A percentile compares a stretch with the other conserved stretches of the same genome.
phyloP scores from a whole-genome alignment of 2,888 invertebrate genomes.

The Tenthredo livida region DNA sequence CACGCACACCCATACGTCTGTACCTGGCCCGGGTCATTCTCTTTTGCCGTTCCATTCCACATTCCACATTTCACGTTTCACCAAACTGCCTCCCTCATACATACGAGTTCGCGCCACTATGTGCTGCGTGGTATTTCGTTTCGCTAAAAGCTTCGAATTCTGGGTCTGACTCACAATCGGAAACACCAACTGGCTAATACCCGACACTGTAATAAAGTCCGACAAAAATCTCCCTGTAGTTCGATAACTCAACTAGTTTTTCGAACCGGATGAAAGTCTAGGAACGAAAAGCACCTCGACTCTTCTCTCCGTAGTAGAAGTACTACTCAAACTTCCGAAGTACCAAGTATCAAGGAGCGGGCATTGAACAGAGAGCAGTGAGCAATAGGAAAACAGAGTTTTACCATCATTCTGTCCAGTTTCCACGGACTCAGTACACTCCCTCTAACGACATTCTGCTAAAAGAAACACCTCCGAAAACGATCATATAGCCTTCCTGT shows the following conservation, averaged over 20 bases:
- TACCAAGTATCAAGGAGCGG: not conserved
- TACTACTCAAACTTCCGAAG: not conserved
- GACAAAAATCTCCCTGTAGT: not conserved
- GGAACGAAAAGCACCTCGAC: not conserved
- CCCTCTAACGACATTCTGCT: not conserved
- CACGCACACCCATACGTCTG: not conserved
- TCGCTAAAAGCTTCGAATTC: constrained; percentile 9
- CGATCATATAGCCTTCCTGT: not conserved
- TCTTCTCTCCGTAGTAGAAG: not conserved
- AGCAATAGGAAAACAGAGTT: not conserved
- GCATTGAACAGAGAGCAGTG: not conserved
- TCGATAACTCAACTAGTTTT: not conserved
- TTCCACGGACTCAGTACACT: not conserved
- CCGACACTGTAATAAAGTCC: not conserved
- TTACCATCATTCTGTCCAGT: not conserved
- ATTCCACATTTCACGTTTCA: constrained; percentile 26
- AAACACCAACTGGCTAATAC: not conserved
- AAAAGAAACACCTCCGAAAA: not conserved
- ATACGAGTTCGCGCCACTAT: not conserved
- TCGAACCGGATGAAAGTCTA: not conserved
- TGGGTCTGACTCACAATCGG: not conserved
- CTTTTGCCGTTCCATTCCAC: constrained; percentile 26
- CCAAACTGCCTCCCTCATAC: not conserved
- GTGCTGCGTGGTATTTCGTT: constrained; percentile 28
- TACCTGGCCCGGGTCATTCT: not conserved